Evolutionary conservation across 2,797 vertebrate species (phyloP).

Genomic region (Malurus splendens): DNA sequence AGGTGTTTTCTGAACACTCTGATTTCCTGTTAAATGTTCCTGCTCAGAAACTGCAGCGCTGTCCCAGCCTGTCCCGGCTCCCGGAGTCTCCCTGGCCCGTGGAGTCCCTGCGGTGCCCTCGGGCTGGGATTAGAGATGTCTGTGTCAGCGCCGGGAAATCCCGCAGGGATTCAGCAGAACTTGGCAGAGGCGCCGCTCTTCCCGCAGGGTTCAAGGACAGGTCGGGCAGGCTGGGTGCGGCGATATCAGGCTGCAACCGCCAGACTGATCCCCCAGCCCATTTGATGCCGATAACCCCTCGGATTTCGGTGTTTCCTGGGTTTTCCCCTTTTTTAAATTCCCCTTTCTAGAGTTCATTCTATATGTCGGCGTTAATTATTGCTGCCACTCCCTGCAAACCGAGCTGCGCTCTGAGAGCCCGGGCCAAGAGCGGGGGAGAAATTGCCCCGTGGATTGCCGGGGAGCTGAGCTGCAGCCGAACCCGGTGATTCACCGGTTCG

Average conservation of each 20-base stretch:
- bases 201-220: background rate
- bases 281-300: background rate
- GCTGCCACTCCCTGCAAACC: background rate
- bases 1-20: background rate
- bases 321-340: background rate
- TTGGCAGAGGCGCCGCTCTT: background rate
- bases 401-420: background rate
- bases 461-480: background rate
- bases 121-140: background rate
- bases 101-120: background rate
- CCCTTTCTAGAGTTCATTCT: background rate
- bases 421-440: background rate
- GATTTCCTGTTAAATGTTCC: background rate
- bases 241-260: fast-evolving
- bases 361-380: no score
- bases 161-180: background rate
- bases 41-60: background rate
- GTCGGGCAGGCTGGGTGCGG: background rate
- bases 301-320: background rate
- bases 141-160: background rate
- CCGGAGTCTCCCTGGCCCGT: no score
- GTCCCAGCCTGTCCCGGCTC: background rate
- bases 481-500: background rate
- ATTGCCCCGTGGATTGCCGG: background rate
- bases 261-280: background rate